Conservation (phyloP, 2,888 invertebrate species). For the Tinea pellionella region DNA sequence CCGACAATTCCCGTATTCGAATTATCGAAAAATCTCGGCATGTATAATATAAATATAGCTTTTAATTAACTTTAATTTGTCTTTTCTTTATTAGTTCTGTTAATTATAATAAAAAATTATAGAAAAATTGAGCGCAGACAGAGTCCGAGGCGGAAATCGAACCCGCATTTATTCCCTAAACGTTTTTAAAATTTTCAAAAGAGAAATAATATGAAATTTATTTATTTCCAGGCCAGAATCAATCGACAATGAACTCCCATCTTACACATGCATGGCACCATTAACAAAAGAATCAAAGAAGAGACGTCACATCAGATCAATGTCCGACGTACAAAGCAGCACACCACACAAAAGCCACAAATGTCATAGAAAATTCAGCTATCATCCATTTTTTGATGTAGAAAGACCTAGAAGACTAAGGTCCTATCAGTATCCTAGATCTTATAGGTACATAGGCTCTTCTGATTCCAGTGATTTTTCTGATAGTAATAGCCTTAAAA, state of each 20-base stretch:
- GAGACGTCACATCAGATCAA: constrained; percentile 55
- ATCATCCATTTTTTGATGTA: constrained; percentile 48
- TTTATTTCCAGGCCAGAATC: constrained; percentile 42
- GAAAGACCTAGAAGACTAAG: constrained; percentile 45
- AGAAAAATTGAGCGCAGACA: no score
- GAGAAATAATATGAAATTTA: no score
- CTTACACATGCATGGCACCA: constrained; percentile 35
- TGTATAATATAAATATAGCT: no score
- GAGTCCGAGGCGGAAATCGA: no score
- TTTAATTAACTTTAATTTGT: no score
- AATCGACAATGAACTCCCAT: constrained; percentile 32
- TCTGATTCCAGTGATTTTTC: constrained; percentile 54
- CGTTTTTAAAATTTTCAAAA: no score
- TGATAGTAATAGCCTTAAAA: constrained; percentile 27
- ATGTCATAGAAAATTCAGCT: constrained; percentile 42
- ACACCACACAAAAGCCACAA: constrained; percentile 46
- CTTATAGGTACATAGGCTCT: constrained; percentile 37
- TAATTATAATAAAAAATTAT: no score
- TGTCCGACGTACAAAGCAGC: constrained; percentile 62
- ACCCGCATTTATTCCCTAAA: no score
- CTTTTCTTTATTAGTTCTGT: no score
- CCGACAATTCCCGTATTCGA: no score
- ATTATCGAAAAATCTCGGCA: no score
- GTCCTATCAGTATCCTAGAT: constrained; percentile 28
- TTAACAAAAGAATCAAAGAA: constrained; percentile 52